A percentile compares a stretch with the other conserved stretches of the same genome.
phyloP scores from a whole-genome alignment of 2,797 vertebrate species.

The Hippopotamyrus pictus region DNA sequence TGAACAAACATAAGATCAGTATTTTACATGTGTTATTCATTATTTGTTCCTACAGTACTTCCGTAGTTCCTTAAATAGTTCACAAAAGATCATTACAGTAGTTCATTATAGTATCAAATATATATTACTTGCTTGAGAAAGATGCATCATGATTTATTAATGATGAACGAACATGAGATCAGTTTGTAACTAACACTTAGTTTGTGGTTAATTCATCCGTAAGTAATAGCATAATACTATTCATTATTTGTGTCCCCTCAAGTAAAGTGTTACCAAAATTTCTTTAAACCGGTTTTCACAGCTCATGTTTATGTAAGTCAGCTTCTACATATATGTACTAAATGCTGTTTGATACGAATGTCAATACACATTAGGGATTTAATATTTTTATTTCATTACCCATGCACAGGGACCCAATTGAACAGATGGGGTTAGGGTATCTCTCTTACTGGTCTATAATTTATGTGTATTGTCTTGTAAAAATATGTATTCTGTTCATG shows the following conservation, averaged over 20 bases:
- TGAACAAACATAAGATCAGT: background rate
- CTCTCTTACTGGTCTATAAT: background rate
- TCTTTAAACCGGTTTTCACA: background rate
- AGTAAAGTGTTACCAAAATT: background rate
- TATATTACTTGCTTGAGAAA: background rate
- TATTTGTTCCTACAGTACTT: background rate
- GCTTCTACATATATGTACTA: background rate
- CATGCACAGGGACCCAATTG: background rate
- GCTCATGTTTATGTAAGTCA: background rate
- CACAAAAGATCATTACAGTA: background rate
- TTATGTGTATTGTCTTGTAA: background rate
- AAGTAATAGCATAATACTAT: background rate
- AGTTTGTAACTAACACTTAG: background rate
- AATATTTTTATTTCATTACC: background rate
- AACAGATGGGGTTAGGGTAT: background rate
- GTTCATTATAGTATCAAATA: background rate
- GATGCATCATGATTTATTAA: background rate
- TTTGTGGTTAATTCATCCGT: background rate
- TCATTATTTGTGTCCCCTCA: background rate
- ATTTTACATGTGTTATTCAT: background rate
- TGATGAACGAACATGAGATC: background rate
- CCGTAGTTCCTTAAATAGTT: background rate
- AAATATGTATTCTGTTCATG: background rate
- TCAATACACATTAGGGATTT: background rate
- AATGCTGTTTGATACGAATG: background rate